These are phyloP conservation scores for Mareca strepera DNA, from an alignment of 2,797 vertebrate genomes.

Conservation along the genomic window DNA sequence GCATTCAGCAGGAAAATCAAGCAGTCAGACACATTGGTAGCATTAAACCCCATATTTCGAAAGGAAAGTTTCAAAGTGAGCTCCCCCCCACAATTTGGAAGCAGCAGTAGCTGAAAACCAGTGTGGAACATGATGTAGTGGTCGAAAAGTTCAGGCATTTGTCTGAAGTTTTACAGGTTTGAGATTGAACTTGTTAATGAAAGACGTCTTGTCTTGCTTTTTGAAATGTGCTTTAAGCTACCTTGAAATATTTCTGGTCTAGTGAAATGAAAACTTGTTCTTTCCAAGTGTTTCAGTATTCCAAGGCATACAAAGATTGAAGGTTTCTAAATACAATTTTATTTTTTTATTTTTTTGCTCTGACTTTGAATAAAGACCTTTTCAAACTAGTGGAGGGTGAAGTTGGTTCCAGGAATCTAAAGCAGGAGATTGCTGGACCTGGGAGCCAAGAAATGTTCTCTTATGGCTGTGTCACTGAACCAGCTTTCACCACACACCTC, in stretches of 20 bases:
- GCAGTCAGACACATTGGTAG: not conserved
- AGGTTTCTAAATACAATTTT: not conserved
- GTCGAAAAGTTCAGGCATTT: not conserved
- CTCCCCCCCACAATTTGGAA: not conserved
- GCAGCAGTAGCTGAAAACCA: not conserved
- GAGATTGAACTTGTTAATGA: not conserved
- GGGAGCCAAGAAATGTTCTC: not conserved
- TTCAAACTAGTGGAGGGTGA: not conserved
- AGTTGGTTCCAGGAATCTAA: not conserved
- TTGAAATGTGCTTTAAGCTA: not conserved
- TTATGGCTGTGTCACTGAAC: not conserved
- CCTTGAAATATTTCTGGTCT: not conserved
- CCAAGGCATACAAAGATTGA: not conserved
- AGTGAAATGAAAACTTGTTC: not conserved
- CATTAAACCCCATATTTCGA: fast-evolving
- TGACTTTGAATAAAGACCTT: not conserved
- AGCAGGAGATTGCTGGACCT: not conserved
- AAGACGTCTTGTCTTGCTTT: not conserved
- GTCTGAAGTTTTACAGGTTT: not conserved
- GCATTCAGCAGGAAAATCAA: not conserved
- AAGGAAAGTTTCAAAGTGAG: not conserved
- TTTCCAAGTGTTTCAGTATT: not conserved
- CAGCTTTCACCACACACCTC: not conserved
- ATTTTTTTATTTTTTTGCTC: not conserved
- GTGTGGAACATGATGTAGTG: not conserved